A percentile compares a stretch with the other conserved stretches of the same genome.
phyloP scores from a whole-genome alignment of 2,888 invertebrate genomes.

The Perdita meconis region DNA sequence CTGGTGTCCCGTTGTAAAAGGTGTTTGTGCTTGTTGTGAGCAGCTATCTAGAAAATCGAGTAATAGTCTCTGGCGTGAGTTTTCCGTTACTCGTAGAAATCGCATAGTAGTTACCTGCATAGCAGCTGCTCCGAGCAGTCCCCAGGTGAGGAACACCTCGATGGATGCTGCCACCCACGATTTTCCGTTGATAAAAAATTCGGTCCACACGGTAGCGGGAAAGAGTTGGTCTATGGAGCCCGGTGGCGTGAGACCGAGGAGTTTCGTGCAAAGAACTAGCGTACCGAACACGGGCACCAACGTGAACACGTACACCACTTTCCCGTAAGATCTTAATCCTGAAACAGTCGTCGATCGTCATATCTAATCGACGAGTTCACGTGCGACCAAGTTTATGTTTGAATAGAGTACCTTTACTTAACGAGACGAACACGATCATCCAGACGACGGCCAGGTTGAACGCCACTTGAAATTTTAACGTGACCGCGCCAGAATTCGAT shows the following conservation, averaged over 20 bases:
- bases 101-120: slow-evolving; percentile 87
- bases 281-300: slow-evolving; percentile 91
- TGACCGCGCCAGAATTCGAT: slow-evolving; percentile 85
- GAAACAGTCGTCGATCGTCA: slow-evolving; percentile 13
- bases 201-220: slow-evolving; percentile 92
- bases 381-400: neutral
- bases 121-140: slow-evolving; percentile 91
- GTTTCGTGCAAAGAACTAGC: slow-evolving; percentile 90
- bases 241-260: slow-evolving; percentile 90
- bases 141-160: slow-evolving; percentile 96
- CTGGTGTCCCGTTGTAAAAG: slow-evolving; percentile 88
- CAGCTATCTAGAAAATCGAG: slow-evolving; percentile 85
- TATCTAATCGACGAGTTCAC: neutral
- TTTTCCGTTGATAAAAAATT: slow-evolving; percentile 93
- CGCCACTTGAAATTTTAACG: slow-evolving; percentile 93
- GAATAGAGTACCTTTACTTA: slow-evolving; percentile 89
- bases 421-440: slow-evolving; percentile 94
- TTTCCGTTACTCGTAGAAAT: neutral
- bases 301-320: slow-evolving; percentile 92
- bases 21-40: slow-evolving; percentile 90
- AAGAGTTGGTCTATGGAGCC: slow-evolving; percentile 89
- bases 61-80: neutral
- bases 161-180: slow-evolving; percentile 96
- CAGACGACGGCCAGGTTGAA: slow-evolving; percentile 96
- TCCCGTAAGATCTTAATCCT: slow-evolving; percentile 92